phyloP scores from a whole-genome alignment of 2,888 invertebrate species.

The Lathronympha strigana region DNA sequence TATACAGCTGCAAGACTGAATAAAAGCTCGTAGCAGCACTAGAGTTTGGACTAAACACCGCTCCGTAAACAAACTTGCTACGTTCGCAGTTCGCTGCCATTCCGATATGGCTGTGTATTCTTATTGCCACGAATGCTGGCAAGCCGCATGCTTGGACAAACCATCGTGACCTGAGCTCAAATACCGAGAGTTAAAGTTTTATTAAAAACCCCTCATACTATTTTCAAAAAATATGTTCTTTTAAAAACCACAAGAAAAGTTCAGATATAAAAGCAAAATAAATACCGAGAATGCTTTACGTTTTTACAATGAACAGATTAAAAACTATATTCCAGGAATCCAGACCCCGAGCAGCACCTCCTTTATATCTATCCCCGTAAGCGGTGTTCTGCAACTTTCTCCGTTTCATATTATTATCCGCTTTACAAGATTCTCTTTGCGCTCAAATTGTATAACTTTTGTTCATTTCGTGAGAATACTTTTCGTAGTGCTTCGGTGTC shows the following conservation, averaged over 20 bases:
- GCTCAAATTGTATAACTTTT: conserved; percentile 33
- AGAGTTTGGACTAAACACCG: conserved; percentile 17
- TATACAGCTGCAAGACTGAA: background rate
- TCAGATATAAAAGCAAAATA: background rate
- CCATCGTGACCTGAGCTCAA: background rate
- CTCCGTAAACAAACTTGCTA: conserved; percentile 32
- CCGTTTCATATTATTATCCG: conserved; percentile 35
- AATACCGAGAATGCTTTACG: too few species aligned
- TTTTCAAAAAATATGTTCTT: too few species aligned
- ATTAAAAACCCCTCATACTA: background rate
- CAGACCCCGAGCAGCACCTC: background rate
- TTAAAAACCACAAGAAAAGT: background rate
- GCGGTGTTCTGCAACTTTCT: conserved; percentile 42
- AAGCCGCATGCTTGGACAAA: background rate
- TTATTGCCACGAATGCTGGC: background rate
- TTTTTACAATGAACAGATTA: conserved; percentile 7
- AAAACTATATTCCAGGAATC: conserved; percentile 7
- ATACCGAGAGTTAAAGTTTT: too few species aligned
- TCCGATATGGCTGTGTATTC: conserved; percentile 43
- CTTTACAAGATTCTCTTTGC: conserved; percentile 32
- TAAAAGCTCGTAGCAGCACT: conserved; percentile 4
- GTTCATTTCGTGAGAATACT: conserved; percentile 28
- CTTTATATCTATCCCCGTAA: conserved; percentile 38
- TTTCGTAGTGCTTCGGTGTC: conserved; percentile 28
- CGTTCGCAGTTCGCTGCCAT: conserved; percentile 49